Percentiles rank a stretch among this genome's conserved stretches.
phyloP scores from a whole-genome alignment of 2,113 vertebrate genomes.

The Machaerirhynchus nigripectus region DNA sequence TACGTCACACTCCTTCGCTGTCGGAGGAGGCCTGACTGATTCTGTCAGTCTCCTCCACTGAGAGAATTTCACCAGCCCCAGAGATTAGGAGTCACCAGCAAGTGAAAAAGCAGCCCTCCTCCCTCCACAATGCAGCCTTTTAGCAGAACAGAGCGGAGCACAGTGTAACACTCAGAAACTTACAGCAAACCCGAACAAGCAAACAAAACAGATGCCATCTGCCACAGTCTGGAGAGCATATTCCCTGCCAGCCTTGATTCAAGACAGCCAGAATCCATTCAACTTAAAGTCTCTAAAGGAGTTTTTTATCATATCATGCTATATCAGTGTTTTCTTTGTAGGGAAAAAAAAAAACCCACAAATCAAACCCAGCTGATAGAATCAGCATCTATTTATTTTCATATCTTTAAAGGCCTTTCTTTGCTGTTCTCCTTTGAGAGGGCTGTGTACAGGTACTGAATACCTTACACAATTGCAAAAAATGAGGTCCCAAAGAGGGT shows the following conservation, averaged over 20 bases:
- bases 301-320: not conserved
- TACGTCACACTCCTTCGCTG: no score
- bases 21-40: not conserved
- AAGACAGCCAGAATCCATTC: slow-evolving; percentile 20
- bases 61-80: not conserved
- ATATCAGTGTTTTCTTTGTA: not conserved
- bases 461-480: not conserved
- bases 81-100: not conserved
- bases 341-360: not conserved
- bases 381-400: not conserved
- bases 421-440: not conserved
- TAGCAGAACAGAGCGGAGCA: not conserved
- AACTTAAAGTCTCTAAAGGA: not conserved
- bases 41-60: not conserved
- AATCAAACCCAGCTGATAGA: not conserved
- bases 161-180: not conserved
- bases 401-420: not conserved
- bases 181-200: not conserved
- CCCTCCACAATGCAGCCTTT: not conserved
- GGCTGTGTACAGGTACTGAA: not conserved
- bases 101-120: not conserved
- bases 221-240: slow-evolving; percentile 3
- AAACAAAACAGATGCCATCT: slow-evolving; percentile 49
- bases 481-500: not conserved
- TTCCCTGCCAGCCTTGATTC: not conserved